phyloP scores from a whole-genome alignment of 2,888 invertebrate genomes.

The Cataglyphis altisquamis region DNA sequence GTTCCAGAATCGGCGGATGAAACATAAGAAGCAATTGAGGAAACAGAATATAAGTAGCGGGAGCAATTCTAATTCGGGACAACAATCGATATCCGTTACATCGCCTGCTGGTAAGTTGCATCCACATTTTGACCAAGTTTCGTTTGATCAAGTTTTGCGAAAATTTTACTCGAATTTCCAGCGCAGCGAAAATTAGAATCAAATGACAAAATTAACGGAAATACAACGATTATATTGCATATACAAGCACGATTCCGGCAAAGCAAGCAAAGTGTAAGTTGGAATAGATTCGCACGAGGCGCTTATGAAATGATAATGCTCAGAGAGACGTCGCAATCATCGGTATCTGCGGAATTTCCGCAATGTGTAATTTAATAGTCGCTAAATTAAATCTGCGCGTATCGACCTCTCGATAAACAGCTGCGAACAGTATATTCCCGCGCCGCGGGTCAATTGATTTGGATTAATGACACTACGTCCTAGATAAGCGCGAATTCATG shows the following conservation, averaged over 20 bases:
- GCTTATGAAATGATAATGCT: conserved; percentile 25
- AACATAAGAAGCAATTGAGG: conserved; percentile 96
- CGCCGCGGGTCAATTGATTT: conserved; percentile 65
- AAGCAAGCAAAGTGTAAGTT: neutral
- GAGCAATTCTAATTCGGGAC: conserved; percentile 74
- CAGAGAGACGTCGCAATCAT: conserved; percentile 60
- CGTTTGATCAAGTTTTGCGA: neutral
- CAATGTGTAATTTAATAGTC: conserved; percentile 73
- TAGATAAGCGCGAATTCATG: conserved; percentile 60
- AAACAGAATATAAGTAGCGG: conserved; percentile 87
- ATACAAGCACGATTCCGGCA: neutral
- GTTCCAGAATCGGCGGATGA: conserved; percentile 99
- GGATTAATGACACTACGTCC: conserved; percentile 68
- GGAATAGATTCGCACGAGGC: neutral
- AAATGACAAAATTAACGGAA: neutral
- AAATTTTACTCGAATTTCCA: neutral
- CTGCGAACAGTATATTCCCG: conserved; percentile 37
- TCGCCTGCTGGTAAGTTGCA: conserved; percentile 81
- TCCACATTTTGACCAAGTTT: neutral
- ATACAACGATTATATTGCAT: neutral
- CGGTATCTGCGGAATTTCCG: conserved; percentile 65
- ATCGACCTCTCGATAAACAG: conserved; percentile 75
- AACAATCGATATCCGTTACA: conserved; percentile 79
- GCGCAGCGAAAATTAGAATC: neutral
- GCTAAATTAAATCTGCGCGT: conserved; percentile 64